A percentile compares a stretch with the other conserved stretches of the same genome.
These are phyloP conservation scores for Eupristina koningsbergeri DNA, from an alignment of 1,140 invertebrate genomes.

Conservation along the genomic window DNA sequence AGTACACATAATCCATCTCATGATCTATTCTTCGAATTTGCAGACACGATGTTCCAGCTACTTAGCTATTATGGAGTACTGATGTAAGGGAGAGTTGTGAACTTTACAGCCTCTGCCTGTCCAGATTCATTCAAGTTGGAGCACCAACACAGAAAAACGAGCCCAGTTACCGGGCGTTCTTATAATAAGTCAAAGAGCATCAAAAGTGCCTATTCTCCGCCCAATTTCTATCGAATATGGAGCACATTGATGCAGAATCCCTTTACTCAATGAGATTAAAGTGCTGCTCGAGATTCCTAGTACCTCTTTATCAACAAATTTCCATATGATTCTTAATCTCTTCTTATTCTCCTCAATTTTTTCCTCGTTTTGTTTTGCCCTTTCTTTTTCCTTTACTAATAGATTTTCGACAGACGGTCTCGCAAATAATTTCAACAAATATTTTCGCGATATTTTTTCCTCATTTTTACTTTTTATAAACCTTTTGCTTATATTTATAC, in stretches of 20 bases:
- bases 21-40: not conserved
- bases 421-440: too few relatives aligned
- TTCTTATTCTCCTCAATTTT: not conserved
- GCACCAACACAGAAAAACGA: constrained; percentile 44
- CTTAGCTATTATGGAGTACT: not conserved
- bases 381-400: constrained; percentile 3
- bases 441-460: constrained; percentile 23
- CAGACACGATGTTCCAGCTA: not conserved
- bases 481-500: too few relatives aligned
- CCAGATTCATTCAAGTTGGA: not conserved
- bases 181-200: constrained; percentile 62
- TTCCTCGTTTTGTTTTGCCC: not conserved
- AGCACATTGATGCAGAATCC: constrained; percentile 54
- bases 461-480: not conserved
- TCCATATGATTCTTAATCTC: constrained; percentile 21
- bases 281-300: constrained; percentile 53
- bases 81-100: not conserved
- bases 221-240: constrained; percentile 56
- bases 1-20: too few relatives aligned
- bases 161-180: constrained; percentile 65
- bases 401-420: too few relatives aligned
- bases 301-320: constrained; percentile 62
- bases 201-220: not conserved
- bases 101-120: not conserved
- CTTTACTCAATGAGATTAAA: constrained; percentile 62